Percentiles rank a stretch among this genome's conserved stretches.
Evolutionary conservation across 2,888 invertebrate species (phyloP).

Genomic region (Dermolepida albohirtum): DNA sequence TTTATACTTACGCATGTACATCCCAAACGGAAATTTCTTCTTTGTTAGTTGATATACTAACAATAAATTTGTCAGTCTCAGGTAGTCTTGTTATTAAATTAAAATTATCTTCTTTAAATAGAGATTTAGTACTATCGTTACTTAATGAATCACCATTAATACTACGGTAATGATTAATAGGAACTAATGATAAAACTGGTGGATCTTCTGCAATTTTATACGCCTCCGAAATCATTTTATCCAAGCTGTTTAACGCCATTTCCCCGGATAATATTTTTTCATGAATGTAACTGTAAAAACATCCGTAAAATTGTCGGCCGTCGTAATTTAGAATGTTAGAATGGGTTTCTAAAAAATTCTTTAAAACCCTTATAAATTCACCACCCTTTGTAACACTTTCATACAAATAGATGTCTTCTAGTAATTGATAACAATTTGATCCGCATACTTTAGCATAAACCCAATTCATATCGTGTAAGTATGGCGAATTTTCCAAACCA

Average conservation of each 20-base stretch:
- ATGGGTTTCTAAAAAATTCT: slow-evolving; percentile 78
- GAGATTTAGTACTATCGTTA: slow-evolving; percentile 46
- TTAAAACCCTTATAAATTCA: slow-evolving; percentile 70
- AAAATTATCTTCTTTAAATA: slow-evolving; percentile 64
- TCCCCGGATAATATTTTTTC: slow-evolving; percentile 59
- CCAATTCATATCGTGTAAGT: slow-evolving; percentile 83
- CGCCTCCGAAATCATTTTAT: slow-evolving; percentile 61
- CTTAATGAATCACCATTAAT: slow-evolving; percentile 46
- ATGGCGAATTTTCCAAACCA: slow-evolving; percentile 74
- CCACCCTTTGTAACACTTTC: slow-evolving; percentile 58
- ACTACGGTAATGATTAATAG: slow-evolving; percentile 63
- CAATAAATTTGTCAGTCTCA: slow-evolving; percentile 77
- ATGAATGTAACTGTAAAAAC: slow-evolving; percentile 70
- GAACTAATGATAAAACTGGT: slow-evolving; percentile 73
- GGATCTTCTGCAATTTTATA: slow-evolving; percentile 68
- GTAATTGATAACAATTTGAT: slow-evolving; percentile 78
- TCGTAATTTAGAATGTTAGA: slow-evolving; percentile 82
- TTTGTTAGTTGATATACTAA: slow-evolving; percentile 78
- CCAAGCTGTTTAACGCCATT: slow-evolving; percentile 54
- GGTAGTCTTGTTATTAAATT: slow-evolving; percentile 75
- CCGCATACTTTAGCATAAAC: slow-evolving; percentile 83
- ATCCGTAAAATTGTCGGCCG: slow-evolving; percentile 84
- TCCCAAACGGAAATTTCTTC: slow-evolving; percentile 89
- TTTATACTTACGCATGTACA: slow-evolving; percentile 68
- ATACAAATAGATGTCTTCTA: slow-evolving; percentile 78